A percentile compares a stretch with the other conserved stretches of the same genome.
Conservation (phyloP, 2,888 invertebrate genomes). For the Trissonchulus latispiculum region DNA sequence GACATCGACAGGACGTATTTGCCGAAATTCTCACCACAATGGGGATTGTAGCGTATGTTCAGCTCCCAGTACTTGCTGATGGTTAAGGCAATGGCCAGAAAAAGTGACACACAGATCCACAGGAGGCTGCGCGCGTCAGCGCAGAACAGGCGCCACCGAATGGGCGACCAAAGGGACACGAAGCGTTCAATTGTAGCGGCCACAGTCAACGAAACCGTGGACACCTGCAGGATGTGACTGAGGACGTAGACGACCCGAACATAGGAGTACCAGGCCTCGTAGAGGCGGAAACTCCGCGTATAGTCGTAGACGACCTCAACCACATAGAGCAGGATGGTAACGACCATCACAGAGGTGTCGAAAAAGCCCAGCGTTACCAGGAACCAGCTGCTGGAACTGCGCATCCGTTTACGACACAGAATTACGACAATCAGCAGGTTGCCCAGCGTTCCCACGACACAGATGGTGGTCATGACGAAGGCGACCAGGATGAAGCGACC, state of each 20-base stretch:
- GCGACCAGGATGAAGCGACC: conserved; percentile 12
- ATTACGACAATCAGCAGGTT: conserved; percentile 1
- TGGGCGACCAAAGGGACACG: background rate
- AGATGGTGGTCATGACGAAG: conserved; percentile 10
- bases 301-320: conserved; percentile 15
- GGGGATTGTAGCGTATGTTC: background rate
- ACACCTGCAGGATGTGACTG: conserved; percentile 8
- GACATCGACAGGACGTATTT: background rate
- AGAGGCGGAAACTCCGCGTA: background rate
- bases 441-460: conserved; percentile 9
- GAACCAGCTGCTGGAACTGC: conserved; percentile 4
- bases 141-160: background rate
- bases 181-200: conserved; percentile 13
- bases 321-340: background rate
- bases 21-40: background rate
- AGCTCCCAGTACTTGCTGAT: conserved; percentile 14
- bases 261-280: conserved; percentile 7
- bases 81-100: conserved; percentile 1
- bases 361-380: background rate
- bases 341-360: conserved; percentile 12
- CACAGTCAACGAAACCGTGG: conserved; percentile 6
- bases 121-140: background rate
- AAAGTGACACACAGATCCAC: background rate
- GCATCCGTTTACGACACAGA: background rate
- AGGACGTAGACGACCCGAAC: conserved; percentile 10